Evolutionary conservation across 2,797 vertebrate species (phyloP), one percentile per base, ranked within the genome.

Genomic region (Acrossocheilus wenchowensis): DNA sequence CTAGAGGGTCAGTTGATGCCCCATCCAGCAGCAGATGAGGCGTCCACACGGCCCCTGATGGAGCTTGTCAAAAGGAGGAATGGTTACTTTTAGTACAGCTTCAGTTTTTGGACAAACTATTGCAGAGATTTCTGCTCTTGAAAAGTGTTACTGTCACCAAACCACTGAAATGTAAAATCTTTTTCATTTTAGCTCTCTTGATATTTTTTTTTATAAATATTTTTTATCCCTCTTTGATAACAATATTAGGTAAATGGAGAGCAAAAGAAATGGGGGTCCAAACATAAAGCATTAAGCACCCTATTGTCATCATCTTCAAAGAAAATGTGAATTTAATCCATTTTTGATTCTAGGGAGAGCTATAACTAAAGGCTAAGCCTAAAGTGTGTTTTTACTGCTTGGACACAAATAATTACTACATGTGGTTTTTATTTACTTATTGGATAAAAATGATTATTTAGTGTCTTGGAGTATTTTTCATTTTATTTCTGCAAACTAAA

Each of bases 11-110:
- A 79, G 48, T 72, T 45, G 71, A 82, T 84, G 78, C 87, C 50
- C 80, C 66, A 87, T 93, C 78, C 39, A 30, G 75, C 41, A 43
- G 48, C 74, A 87, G 88, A 92, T 90, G 86, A 91, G 85, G 60
- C 73, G 30, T 88, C 83, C 71, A 83, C 64, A 71, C 8, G 60
- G 77, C 79, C 17, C 85, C 62, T 66, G 73, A 82, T 85, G 86
- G 64, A 50, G 86, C 36, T 68, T 87, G 86, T 85, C 88, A 83
- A 52, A 66, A 73, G 54, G 73, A 88, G 30, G 57, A 88, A 82
- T 78, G 64, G 52, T 71, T 77, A 41, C n/a, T 78, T 85, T 81
- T 78, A 64, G 34, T 60, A 34, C 64, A 39, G 12, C 15, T 43
- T 43, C 64, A 60, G 64, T 41, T 52, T 81, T 57, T 52, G 26